Percentiles rank a stretch among this genome's conserved stretches.
Evolutionary conservation across 2,797 vertebrate genomes (phyloP).

Genomic region (Chrysocyon brachyurus): DNA sequence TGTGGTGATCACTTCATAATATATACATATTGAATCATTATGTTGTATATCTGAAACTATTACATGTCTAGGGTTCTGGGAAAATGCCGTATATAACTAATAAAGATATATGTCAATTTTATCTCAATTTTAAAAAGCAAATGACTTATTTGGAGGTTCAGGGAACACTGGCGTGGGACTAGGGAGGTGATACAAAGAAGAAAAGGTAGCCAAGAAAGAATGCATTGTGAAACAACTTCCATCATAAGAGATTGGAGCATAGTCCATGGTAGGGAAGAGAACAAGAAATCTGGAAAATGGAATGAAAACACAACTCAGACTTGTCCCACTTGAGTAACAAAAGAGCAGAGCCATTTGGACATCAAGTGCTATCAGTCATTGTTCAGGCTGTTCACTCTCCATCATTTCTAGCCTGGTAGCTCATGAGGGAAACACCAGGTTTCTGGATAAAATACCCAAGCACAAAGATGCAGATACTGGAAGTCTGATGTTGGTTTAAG

Average conservation of each 20-base stretch:
- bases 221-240: not conserved
- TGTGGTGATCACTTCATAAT: not conserved
- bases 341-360: not conserved
- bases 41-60: not conserved
- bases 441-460: not conserved
- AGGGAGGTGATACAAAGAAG: not conserved
- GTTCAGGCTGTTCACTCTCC: not conserved
- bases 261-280: not conserved
- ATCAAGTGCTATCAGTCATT: not conserved
- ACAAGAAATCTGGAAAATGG: constrained; percentile 6
- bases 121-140: not conserved
- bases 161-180: not conserved
- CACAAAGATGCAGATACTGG: not conserved
- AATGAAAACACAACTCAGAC: not conserved
- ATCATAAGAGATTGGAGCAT: not conserved
- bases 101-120: not conserved
- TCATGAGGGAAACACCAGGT: not conserved
- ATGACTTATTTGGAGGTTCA: not conserved
- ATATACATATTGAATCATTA: not conserved
- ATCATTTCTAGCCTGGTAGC: not conserved
- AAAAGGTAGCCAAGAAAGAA: not conserved
- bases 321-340: not conserved
- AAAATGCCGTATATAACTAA: not conserved
- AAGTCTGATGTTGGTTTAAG: not conserved
- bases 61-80: not conserved